phyloP scores from a whole-genome alignment of 1,140 invertebrate species.

The Drosophila yakuba region DNA sequence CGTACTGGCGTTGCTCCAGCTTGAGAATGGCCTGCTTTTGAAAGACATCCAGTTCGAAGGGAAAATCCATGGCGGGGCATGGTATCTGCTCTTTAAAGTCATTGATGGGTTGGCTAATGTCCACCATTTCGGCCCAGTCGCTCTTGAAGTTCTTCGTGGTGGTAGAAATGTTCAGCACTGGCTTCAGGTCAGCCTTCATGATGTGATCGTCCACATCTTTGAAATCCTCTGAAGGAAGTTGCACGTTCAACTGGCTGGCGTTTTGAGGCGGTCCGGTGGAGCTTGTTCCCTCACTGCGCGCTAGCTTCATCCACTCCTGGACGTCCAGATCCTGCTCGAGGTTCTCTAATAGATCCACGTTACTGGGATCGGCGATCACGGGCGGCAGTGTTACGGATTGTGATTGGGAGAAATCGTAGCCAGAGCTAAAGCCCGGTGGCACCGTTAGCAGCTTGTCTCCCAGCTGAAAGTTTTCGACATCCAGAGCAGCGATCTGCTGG shows the following conservation, averaged over 20 bases:
- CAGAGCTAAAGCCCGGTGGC: conserved; percentile 88
- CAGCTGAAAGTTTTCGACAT: conserved; percentile 84
- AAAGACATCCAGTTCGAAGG: conserved; percentile 98
- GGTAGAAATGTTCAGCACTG: conserved; percentile 86
- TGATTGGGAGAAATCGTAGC: conserved; percentile 85
- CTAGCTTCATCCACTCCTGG: conserved; percentile 73
- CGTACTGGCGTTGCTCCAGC: conserved; percentile 96
- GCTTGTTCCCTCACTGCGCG: conserved; percentile 32
- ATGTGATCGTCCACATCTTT: conserved; percentile 79
- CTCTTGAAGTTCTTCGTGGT: conserved; percentile 84
- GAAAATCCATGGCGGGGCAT: conserved; percentile 93
- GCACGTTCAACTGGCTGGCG: not conserved
- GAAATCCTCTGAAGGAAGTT: conserved; percentile 53
- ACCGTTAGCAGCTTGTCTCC: conserved; percentile 87
- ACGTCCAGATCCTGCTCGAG: conserved; percentile 78
- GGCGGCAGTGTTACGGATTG: conserved; percentile 1
- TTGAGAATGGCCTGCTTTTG: conserved; percentile 98
- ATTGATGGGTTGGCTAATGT: conserved; percentile 91
- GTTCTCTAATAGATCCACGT: conserved; percentile 72
- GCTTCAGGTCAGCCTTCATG: conserved; percentile 81
- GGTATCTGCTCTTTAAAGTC: conserved; percentile 94
- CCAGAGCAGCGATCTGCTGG: conserved; percentile 65
- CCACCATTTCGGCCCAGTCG: conserved; percentile 95
- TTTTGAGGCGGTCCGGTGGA: not conserved
- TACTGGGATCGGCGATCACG: conserved; percentile 6